phyloP scores from a whole-genome alignment of 2,797 vertebrate species.

The Eospalax fontanierii region DNA sequence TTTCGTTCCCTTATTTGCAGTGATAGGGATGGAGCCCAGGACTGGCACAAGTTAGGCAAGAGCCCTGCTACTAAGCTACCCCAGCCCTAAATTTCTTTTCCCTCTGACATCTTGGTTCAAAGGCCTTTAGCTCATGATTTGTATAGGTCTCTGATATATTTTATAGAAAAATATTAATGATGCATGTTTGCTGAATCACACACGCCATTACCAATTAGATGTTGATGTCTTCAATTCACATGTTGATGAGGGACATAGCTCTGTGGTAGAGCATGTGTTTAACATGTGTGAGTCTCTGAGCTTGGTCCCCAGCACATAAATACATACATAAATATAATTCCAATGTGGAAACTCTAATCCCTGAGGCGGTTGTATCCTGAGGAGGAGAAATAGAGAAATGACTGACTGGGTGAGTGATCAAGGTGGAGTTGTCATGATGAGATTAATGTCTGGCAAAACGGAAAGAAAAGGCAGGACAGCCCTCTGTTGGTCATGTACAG shows the following conservation, averaged over 20 bases:
- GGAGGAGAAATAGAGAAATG: background rate
- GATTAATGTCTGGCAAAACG: background rate
- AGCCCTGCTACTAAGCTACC: background rate
- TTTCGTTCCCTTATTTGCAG: background rate
- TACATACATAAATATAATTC: background rate
- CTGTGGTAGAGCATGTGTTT: background rate
- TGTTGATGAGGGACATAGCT: no score
- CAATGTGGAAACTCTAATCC: background rate
- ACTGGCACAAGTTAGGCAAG: background rate
- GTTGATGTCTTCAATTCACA: background rate
- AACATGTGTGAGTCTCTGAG: background rate
- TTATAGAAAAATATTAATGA: background rate
- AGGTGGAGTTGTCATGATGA: background rate
- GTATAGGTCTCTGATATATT: background rate
- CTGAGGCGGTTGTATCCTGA: background rate
- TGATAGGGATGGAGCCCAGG: no score
- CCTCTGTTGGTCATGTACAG: background rate
- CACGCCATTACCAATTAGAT: background rate
- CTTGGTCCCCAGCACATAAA: background rate
- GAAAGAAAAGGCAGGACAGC: background rate
- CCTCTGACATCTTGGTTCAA: background rate
- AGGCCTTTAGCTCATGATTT: background rate
- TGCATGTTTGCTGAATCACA: no score
- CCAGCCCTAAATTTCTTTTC: background rate
- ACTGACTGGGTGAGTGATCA: background rate